Evolutionary conservation across 2,113 vertebrate genomes (phyloP).

Genomic region (Pogonocichla stellata): DNA sequence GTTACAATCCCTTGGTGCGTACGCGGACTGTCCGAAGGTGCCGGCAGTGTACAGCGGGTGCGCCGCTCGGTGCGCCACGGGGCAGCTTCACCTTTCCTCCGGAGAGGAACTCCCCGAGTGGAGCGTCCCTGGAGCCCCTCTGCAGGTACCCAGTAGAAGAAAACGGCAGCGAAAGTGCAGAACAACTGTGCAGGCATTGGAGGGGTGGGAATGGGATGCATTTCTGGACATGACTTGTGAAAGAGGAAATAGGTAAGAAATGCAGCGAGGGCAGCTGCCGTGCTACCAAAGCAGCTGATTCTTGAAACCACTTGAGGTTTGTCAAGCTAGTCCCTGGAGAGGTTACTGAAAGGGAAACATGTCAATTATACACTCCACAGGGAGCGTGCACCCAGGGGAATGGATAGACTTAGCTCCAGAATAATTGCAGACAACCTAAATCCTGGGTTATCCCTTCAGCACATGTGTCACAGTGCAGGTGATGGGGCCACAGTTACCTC

Average conservation of each 20-base stretch:
- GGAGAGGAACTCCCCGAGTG: fast-evolving
- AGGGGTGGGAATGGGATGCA: not conserved
- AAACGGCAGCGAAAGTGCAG: fast-evolving
- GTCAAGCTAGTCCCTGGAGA: not conserved
- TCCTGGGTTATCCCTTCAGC: not conserved
- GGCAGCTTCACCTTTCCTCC: not conserved
- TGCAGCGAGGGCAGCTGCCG: not conserved
- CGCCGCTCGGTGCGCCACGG: fast-evolving
- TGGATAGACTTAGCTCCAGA: not conserved
- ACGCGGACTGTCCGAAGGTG: fast-evolving
- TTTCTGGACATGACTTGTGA: not conserved
- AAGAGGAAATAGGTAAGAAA: not conserved
- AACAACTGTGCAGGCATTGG: fast-evolving
- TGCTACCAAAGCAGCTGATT: not conserved
- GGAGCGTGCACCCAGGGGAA: not conserved
- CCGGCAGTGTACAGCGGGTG: fast-evolving
- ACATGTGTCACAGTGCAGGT: fast-evolving
- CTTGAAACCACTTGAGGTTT: not conserved
- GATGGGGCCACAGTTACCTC: not conserved
- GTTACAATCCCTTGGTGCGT: fast-evolving
- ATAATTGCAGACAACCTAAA: not conserved
- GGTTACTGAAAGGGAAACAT: not conserved
- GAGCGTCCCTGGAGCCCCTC: not conserved
- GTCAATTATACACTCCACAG: too few relatives aligned
- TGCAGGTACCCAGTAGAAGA: not conserved